Evolutionary conservation across 2,888 invertebrate genomes (phyloP).

Genomic region (Leucoma salicis): DNA sequence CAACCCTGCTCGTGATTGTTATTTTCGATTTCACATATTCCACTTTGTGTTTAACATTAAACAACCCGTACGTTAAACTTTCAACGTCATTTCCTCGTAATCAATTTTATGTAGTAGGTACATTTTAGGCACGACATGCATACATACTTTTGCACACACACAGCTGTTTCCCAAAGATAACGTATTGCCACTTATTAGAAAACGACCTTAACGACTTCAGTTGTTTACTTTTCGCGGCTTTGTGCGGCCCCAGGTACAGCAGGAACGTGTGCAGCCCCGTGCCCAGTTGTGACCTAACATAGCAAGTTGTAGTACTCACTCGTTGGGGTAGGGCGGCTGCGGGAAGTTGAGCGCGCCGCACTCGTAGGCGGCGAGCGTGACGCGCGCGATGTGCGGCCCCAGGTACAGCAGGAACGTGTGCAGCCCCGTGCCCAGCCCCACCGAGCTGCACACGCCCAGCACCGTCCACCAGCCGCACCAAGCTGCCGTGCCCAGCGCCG

Average conservation of each 20-base stretch:
- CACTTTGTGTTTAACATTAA: too few species aligned
- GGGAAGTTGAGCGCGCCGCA: constrained; percentile 98
- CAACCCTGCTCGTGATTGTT: too few species aligned
- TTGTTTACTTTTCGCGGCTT: too few species aligned
- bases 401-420: constrained; percentile 99
- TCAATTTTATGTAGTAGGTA: too few species aligned
- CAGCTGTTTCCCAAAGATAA: too few species aligned
- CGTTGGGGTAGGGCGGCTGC: constrained; percentile 98
- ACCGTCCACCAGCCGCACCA: constrained; percentile 96
- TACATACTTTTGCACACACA: too few species aligned
- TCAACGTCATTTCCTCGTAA: too few species aligned
- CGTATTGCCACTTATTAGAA: too few species aligned
- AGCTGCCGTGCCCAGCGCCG: constrained; percentile 71
- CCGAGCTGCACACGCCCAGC: constrained; percentile 97
- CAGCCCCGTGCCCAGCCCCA: constrained; percentile 98
- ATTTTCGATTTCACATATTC: too few species aligned
- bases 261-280: constrained; percentile 99
- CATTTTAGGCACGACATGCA: too few species aligned
- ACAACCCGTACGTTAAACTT: too few species aligned
- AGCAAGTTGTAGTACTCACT: constrained; percentile 80
- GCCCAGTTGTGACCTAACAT: constrained; percentile 88
- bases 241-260: constrained; percentile 99
- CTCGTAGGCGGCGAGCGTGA: constrained; percentile 98
- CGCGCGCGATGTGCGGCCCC: constrained; percentile 99
- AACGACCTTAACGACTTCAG: too few species aligned